Percentiles rank a stretch among this genome's conserved stretches.
Conservation (phyloP, 2,113 vertebrate genomes). For the Oenanthe melanoleuca region DNA sequence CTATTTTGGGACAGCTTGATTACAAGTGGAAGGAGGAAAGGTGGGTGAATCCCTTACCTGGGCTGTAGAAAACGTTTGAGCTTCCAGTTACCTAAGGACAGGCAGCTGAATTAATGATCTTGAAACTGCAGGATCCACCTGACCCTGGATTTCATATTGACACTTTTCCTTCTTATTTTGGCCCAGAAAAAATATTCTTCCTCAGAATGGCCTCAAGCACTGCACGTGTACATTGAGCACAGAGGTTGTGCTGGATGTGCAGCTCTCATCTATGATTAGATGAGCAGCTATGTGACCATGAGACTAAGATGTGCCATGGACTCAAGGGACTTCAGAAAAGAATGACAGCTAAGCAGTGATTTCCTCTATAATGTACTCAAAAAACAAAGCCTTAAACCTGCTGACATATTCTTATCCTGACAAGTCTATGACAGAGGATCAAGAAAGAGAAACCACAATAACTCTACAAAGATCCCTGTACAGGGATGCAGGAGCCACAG, state of each 20-base stretch:
- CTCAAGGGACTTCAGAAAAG: not conserved
- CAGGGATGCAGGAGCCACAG: not conserved
- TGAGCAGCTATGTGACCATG: too few species aligned
- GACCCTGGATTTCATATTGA: not conserved
- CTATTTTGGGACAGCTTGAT: not conserved
- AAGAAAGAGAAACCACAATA: not conserved
- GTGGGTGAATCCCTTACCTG: not conserved
- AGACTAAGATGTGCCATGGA: not conserved
- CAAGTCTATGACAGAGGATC: not conserved
- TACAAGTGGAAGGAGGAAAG: not conserved
- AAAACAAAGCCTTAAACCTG: not conserved
- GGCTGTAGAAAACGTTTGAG: not conserved
- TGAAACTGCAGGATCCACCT: not conserved
- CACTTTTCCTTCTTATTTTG: not conserved
- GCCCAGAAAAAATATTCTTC: not conserved
- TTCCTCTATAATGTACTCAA: not conserved
- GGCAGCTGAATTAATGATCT: not conserved
- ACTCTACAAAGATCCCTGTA: not conserved
- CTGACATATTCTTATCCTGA: not conserved
- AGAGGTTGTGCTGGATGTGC: not conserved
- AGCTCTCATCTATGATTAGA: not conserved
- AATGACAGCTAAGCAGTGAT: not conserved
- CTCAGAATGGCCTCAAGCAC: accelerated
- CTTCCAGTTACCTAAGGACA: not conserved
- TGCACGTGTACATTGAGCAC: not conserved